Evolutionary conservation across 2,888 invertebrate genomes (phyloP).

Genomic region (Mechanitis mazaeus): DNA sequence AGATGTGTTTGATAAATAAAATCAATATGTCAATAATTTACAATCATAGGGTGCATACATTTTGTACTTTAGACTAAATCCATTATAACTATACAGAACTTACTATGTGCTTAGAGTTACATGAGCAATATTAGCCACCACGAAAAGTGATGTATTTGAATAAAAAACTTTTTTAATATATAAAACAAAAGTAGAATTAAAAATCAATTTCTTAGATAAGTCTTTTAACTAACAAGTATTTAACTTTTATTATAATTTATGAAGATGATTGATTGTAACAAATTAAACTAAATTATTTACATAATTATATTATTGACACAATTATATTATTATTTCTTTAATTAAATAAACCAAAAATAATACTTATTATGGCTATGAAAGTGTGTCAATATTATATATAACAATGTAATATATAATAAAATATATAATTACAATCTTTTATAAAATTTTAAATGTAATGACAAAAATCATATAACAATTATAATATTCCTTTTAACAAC

Average conservation of each 20-base stretch:
- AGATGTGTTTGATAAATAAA: not conserved
- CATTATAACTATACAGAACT: slow-evolving; percentile 20
- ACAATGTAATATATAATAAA: slow-evolving; percentile 16
- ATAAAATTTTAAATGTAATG: slow-evolving; percentile 55
- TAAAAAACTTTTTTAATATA: no score
- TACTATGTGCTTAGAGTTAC: slow-evolving; percentile 49
- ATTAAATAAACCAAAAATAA: slow-evolving; percentile 20
- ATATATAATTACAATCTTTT: slow-evolving; percentile 12
- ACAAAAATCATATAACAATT: slow-evolving; percentile 41
- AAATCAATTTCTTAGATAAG: no score
- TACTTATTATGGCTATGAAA: slow-evolving; percentile 27
- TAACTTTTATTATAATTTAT: no score
- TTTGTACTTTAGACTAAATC: slow-evolving; percentile 49
- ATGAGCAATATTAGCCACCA: slow-evolving; percentile 52
- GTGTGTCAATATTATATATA: slow-evolving; percentile 17
- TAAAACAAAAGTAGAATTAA: no score
- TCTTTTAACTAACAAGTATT: no score
- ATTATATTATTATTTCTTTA: no score
- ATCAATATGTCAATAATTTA: slow-evolving; percentile 36
- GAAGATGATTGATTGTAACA: no score
- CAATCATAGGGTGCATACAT: slow-evolving; percentile 37
- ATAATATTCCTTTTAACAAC: slow-evolving; percentile 50
- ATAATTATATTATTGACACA: no score
- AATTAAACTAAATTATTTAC: no score
- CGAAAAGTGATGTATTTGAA: slow-evolving; percentile 11